Evolutionary conservation across 2,113 vertebrate genomes (phyloP), one percentile per base, ranked within the genome.

Genomic region (Myodes glareolus): DNA sequence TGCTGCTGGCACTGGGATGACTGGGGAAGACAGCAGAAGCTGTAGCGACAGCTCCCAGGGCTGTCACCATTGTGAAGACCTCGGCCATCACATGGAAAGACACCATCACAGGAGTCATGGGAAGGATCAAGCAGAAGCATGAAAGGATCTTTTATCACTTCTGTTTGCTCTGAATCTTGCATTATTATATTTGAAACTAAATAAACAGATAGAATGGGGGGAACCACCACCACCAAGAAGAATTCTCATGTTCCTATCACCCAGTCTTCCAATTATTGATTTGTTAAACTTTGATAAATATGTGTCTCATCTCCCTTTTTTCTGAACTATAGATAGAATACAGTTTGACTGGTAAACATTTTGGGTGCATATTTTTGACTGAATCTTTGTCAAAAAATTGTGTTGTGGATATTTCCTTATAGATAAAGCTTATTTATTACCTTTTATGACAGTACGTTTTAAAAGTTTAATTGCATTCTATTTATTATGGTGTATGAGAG

Each of bases 171-270:
- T 39, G 39, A 92, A 55, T 16, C 58, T 75, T 88, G 75, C n/a
- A 67, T 88, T 93, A 50, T 67, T 39, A 5, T 94, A 67, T 88
- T 92, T 94, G 65, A 91, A 95, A 47, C 14, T 11, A 39, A 72
- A 84, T 39, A 86, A 87, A 19, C 13, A 63, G 11, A 67, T 8
- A 72, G 21, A 63, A 39, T 80, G 39, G 4, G 47, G 33, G 61
- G 39, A 39, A 23, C 33, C 81, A 82, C 23, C 52, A 39, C 36
- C 58, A 31, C 12, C 25, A 65, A 19, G 36, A 63, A 45, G 77
- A 77, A 63, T 7, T 31, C 8, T 29, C 33, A 17, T 63, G 8
- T 7, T 1, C 9, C 29, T n/a, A 88, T 82, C 47, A 72, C 70
- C 27, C 21, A 90, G 77, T 87, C 82, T 94, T 65, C 39, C 5